These are phyloP conservation scores for Sciaenops ocellatus DNA, from an alignment of 2,797 vertebrate genomes.

Conservation along the genomic window DNA sequence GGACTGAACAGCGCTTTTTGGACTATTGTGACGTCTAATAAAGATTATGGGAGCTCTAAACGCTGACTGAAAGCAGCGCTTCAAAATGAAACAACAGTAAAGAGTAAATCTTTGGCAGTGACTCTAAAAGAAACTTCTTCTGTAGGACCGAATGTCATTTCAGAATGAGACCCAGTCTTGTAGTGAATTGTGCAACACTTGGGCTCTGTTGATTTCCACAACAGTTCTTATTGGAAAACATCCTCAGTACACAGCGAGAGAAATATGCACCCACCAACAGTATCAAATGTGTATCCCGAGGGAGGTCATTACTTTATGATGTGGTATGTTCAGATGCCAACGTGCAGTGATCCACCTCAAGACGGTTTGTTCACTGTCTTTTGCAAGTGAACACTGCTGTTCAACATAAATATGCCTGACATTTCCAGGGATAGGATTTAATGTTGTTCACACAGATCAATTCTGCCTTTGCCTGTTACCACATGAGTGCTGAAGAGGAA, in stretches of 20 bases:
- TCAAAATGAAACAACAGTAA: slow-evolving; percentile 46
- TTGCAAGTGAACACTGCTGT: slow-evolving; percentile 51
- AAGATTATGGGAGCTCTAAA: slow-evolving; percentile 29
- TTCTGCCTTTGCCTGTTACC: slow-evolving; percentile 34
- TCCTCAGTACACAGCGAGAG: slow-evolving; percentile 38
- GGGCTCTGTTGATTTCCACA: slow-evolving; percentile 47
- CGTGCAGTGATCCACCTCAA: slow-evolving; percentile 61
- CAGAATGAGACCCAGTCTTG: slow-evolving; percentile 28
- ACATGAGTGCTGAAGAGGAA: slow-evolving; percentile 27
- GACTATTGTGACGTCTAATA: slow-evolving; percentile 5
- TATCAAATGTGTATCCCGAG: slow-evolving; percentile 76
- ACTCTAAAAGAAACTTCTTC: slow-evolving; percentile 42
- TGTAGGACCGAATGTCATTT: slow-evolving; percentile 41
- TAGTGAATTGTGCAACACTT: slow-evolving; percentile 57
- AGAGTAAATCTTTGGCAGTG: slow-evolving; percentile 34
- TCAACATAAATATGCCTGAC: slow-evolving; percentile 52
- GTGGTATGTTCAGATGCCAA: slow-evolving; percentile 73
- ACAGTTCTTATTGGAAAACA: slow-evolving; percentile 64
- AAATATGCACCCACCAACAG: slow-evolving; percentile 70
- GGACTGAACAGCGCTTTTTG: not conserved
- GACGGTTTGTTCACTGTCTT: slow-evolving; percentile 59
- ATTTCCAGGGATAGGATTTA: slow-evolving; percentile 27
- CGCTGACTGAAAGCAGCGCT: slow-evolving; percentile 25
- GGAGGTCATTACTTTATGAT: slow-evolving; percentile 72
- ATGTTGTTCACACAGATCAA: slow-evolving; percentile 41